phyloP scores from a whole-genome alignment of 2,797 vertebrate genomes.

The Enteromius argenteus region DNA sequence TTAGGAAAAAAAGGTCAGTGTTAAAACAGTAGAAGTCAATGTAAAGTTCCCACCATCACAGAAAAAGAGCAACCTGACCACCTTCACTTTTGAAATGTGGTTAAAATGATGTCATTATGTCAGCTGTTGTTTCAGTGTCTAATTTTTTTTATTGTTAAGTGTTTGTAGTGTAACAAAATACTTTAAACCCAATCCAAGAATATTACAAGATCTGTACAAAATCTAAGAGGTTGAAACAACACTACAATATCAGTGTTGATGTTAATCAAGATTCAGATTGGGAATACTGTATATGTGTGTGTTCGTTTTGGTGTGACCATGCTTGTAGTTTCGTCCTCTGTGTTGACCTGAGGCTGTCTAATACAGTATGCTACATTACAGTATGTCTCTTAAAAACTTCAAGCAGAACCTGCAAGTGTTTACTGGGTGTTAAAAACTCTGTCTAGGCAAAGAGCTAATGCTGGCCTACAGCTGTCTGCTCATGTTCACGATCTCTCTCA shows the following conservation, averaged over 20 bases:
- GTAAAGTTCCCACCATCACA: not conserved
- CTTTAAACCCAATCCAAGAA: not conserved
- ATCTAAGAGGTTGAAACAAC: not conserved
- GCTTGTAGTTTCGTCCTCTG: not conserved
- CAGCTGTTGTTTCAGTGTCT: not conserved
- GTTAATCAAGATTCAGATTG: not conserved
- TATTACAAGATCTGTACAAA: not conserved
- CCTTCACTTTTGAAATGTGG: not conserved
- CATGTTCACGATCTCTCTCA: not conserved
- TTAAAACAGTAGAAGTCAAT: not conserved
- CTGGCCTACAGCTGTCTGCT: constrained; percentile 17
- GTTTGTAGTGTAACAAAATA: not conserved
- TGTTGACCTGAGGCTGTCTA: not conserved
- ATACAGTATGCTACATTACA: not conserved
- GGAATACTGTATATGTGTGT: not conserved
- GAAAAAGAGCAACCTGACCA: not conserved
- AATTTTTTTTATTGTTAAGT: not conserved
- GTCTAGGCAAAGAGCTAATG: constrained; percentile 11
- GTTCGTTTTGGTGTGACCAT: not conserved
- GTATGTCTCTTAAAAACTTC: not conserved
- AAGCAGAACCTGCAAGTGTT: constrained; percentile 5
- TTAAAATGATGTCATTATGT: not conserved
- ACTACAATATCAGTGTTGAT: not conserved
- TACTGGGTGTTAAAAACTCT: constrained; percentile 15
- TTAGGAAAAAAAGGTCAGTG: not conserved